Evolutionary conservation across 2,113 vertebrate species (phyloP).

Genomic region (Rhizomys pruinosus): DNA sequence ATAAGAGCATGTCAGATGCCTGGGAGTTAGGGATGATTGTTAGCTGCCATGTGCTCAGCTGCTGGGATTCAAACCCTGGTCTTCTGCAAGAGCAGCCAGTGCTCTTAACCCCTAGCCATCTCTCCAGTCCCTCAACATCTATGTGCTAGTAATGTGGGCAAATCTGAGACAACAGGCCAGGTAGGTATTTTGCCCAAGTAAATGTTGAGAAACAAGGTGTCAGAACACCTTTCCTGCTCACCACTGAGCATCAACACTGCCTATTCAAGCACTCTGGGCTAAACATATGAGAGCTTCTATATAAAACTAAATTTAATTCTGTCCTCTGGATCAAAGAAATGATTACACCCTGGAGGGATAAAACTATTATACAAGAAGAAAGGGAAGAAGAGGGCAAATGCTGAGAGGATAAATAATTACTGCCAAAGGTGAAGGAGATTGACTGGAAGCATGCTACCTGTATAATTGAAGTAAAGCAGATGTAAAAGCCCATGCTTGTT

Average conservation of each 20-base stretch:
- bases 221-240: neutral
- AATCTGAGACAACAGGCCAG: neutral
- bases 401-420: slow-evolving; percentile 68
- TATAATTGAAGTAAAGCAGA: slow-evolving; percentile 46
- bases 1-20: no score
- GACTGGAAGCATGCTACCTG: slow-evolving; percentile 37
- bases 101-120: no score
- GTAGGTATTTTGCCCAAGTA: neutral
- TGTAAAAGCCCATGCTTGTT: slow-evolving; percentile 50
- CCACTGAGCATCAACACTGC: neutral
- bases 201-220: neutral
- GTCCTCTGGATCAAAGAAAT: slow-evolving; percentile 72
- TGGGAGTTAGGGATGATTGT: no score
- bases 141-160: neutral
- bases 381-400: slow-evolving; percentile 53
- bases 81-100: no score
- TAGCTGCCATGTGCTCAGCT: no score
- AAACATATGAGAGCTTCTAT: slow-evolving; percentile 41
- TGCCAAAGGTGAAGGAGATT: slow-evolving; percentile 67
- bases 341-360: slow-evolving; percentile 66
- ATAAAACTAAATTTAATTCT: slow-evolving; percentile 76
- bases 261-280: slow-evolving; percentile 25
- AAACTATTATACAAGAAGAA: slow-evolving; percentile 70
- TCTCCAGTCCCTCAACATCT: no score
- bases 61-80: no score